Conservation (phyloP, 2,113 vertebrate species). For the Calidris pugnax region DNA sequence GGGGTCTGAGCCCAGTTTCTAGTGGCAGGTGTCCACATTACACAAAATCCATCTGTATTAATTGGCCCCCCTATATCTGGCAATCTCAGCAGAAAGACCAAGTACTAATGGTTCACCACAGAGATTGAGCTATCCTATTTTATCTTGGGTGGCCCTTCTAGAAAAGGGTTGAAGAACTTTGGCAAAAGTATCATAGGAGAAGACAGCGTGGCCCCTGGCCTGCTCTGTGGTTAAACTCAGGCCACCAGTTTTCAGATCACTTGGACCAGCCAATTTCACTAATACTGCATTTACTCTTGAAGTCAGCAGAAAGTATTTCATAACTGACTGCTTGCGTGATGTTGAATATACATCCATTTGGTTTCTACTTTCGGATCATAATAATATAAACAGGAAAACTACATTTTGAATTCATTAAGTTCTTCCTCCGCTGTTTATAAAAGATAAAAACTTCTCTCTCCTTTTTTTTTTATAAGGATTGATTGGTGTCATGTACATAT, state of each 20-base stretch:
- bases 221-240: background rate
- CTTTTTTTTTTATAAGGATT: constrained; percentile 66
- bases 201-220: background rate
- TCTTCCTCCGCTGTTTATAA: constrained; percentile 66
- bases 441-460: constrained; percentile 71
- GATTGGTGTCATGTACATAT: constrained; percentile 77
- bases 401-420: constrained; percentile 76
- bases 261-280: background rate
- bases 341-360: constrained; percentile 63
- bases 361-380: constrained; percentile 68
- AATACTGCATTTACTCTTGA: background rate
- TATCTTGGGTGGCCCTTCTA: constrained; percentile 15
- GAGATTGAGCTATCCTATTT: background rate
- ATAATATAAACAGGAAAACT: constrained; percentile 75
- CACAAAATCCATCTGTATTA: constrained; percentile 42
- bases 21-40: constrained; percentile 44
- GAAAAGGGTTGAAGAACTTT: background rate
- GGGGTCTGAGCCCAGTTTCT: constrained; percentile 59
- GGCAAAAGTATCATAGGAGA: background rate
- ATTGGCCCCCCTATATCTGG: constrained; percentile 21
- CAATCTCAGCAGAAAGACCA: background rate
- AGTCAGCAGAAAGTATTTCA: constrained; percentile 55
- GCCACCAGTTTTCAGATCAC: background rate
- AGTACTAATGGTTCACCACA: background rate
- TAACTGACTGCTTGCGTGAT: constrained; percentile 21